A percentile compares a stretch with the other conserved stretches of the same genome.
Evolutionary conservation across 2,888 invertebrate genomes (phyloP).

Genomic region (Frankliniella intonsa): DNA sequence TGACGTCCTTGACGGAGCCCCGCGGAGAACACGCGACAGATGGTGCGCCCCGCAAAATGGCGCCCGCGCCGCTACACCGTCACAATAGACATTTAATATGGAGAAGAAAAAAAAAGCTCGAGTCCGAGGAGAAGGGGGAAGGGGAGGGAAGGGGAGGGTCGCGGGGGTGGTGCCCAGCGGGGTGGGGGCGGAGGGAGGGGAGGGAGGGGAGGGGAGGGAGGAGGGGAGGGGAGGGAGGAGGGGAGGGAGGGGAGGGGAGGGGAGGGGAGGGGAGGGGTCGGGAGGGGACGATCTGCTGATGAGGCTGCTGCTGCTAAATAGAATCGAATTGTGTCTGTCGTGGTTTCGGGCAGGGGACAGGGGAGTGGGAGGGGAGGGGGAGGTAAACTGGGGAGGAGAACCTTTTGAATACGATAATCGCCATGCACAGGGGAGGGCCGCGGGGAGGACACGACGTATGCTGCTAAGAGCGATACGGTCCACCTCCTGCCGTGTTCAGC

Average conservation of each 20-base stretch:
- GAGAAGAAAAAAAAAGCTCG: neutral
- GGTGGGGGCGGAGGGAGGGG: neutral
- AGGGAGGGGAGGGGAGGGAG: neutral
- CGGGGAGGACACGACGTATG: neutral
- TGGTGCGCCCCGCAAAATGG: constrained; percentile 5
- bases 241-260: neutral
- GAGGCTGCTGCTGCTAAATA: constrained; percentile 14
- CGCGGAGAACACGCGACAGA: neutral
- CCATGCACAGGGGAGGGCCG: neutral
- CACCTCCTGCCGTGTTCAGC: neutral
- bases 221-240: neutral
- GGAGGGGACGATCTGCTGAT: neutral
- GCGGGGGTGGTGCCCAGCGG: neutral
- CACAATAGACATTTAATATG: constrained; percentile 21
- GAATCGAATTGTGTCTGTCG: constrained; percentile 24
- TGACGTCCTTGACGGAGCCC: too few species aligned
- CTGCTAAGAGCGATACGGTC: neutral
- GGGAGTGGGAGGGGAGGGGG: neutral
- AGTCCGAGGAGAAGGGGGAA: neutral
- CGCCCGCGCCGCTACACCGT: neutral
- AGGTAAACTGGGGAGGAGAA: neutral
- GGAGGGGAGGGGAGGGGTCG: neutral
- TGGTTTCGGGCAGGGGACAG: neutral
- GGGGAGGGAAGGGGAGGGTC: neutral
- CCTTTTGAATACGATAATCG: neutral